Conservation (phyloP, 2,797 vertebrate species). For the Mareca strepera region DNA sequence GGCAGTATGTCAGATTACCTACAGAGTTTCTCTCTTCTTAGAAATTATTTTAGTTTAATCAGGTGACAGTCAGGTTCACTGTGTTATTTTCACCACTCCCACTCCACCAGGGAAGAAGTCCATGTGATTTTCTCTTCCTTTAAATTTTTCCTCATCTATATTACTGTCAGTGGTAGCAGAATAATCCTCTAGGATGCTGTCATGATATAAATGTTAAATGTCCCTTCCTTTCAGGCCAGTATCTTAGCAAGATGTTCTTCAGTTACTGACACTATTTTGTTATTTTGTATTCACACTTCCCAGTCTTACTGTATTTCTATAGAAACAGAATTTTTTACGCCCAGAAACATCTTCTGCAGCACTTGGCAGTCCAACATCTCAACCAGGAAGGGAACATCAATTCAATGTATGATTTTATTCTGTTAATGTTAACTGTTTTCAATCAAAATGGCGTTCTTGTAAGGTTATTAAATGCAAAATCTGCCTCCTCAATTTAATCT, state of each 20-base stretch:
- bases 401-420: neutral
- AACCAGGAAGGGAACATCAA: neutral
- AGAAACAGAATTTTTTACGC: neutral
- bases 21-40: neutral
- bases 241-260: neutral
- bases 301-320: neutral
- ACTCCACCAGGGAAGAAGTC: rapidly evolving
- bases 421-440: neutral
- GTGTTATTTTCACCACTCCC: neutral
- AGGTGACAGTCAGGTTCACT: neutral
- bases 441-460: neutral
- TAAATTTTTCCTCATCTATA: neutral
- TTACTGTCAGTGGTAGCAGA: neutral
- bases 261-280: neutral
- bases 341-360: neutral
- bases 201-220: neutral
- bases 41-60: neutral
- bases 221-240: neutral
- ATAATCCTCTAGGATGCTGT: neutral
- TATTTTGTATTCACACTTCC: neutral
- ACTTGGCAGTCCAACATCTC: neutral
- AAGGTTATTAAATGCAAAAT: neutral
- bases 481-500: neutral
- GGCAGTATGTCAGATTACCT: neutral
- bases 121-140: neutral